A percentile compares a stretch with the other conserved stretches of the same genome.
phyloP scores from a whole-genome alignment of 2,113 vertebrate genomes.

The Pelodiscus sinensis region DNA sequence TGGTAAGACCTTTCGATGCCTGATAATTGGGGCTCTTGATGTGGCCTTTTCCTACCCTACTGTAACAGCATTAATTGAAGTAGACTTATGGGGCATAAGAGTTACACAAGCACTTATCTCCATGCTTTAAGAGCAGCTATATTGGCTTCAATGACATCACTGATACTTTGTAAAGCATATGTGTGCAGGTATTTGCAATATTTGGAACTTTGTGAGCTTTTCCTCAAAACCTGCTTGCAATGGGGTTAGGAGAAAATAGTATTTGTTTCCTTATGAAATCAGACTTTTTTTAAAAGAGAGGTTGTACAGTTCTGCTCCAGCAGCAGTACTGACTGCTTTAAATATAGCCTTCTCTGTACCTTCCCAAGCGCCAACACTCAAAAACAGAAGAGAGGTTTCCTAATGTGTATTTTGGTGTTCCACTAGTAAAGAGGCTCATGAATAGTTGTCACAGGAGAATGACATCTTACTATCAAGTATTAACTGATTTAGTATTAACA shows the following conservation, averaged over 20 bases:
- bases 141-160: background rate
- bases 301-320: background rate
- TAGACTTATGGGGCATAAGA: background rate
- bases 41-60: background rate
- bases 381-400: background rate
- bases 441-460: constrained; percentile 6
- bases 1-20: background rate
- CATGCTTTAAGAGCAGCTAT: background rate
- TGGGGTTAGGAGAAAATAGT: background rate
- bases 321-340: background rate
- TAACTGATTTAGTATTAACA: background rate
- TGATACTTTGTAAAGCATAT: background rate
- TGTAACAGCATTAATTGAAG: background rate
- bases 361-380: background rate
- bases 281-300: background rate
- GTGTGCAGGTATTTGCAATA: background rate
- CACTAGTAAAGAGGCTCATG: background rate
- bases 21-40: background rate
- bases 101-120: background rate
- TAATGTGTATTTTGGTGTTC: background rate
- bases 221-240: background rate
- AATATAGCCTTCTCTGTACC: background rate
- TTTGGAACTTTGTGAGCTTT: background rate
- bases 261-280: background rate
- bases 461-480: background rate